phyloP scores from a whole-genome alignment of 2,113 vertebrate species.

The Rana temporaria region DNA sequence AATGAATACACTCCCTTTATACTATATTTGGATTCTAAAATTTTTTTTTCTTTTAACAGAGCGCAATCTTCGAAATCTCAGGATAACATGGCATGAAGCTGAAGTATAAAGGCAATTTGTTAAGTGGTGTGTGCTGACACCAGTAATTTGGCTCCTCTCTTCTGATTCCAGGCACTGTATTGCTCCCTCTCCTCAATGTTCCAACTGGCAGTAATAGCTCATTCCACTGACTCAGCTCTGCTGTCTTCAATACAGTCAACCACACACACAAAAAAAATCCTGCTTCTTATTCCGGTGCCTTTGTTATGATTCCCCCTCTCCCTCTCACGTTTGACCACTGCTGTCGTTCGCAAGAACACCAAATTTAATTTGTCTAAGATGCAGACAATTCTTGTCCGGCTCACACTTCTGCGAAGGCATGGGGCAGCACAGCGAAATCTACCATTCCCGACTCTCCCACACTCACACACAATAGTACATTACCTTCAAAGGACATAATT shows the following conservation, averaged over 20 bases:
- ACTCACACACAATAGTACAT: slow-evolving; percentile 32
- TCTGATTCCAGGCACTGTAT: neutral
- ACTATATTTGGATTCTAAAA: neutral
- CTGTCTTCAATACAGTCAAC: slow-evolving; percentile 15
- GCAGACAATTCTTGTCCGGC: slow-evolving; percentile 34
- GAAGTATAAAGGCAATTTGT: slow-evolving; percentile 35
- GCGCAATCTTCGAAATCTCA: neutral
- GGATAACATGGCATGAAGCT: neutral
- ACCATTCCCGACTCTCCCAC: slow-evolving; percentile 21
- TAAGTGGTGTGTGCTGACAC: slow-evolving; percentile 10
- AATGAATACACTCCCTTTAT: neutral
- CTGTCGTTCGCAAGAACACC: slow-evolving; percentile 43
- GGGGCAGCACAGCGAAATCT: slow-evolving; percentile 13
- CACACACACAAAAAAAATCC: slow-evolving; percentile 35
- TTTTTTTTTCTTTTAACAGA: neutral
- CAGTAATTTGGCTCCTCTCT: slow-evolving; percentile 9
- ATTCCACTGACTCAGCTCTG: slow-evolving; percentile 31
- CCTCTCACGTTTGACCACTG: slow-evolving; percentile 37
- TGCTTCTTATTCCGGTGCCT: slow-evolving; percentile 10
- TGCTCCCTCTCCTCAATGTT: slow-evolving; percentile 6
- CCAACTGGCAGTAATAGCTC: slow-evolving; percentile 27
- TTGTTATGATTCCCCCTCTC: slow-evolving; percentile 20
- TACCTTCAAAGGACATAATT: slow-evolving; percentile 50
- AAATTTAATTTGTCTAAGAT: slow-evolving; percentile 50
- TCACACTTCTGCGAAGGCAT: slow-evolving; percentile 36